phyloP scores from a whole-genome alignment of 2,113 vertebrate species.

The Myocastor coypus region DNA sequence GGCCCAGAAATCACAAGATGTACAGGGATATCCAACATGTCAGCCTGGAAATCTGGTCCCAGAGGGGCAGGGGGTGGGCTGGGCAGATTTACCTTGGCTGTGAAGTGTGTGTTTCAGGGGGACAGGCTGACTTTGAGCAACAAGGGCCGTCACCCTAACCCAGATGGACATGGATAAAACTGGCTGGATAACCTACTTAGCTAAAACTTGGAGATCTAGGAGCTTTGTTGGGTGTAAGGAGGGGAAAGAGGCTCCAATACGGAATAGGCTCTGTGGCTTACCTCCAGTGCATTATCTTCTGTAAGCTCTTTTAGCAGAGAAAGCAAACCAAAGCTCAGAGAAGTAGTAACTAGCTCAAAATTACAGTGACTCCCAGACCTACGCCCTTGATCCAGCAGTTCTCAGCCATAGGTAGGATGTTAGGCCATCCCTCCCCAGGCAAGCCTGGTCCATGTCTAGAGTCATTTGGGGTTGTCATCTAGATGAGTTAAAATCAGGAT shows the following conservation, averaged over 20 bases:
- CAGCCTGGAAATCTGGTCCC: not conserved
- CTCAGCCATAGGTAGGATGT: not conserved
- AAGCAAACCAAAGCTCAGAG: not conserved
- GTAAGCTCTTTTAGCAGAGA: not conserved
- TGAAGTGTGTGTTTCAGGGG: not conserved
- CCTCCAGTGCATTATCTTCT: not conserved
- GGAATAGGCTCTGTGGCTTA: not conserved
- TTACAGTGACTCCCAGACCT: not conserved
- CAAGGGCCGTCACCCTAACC: not conserved
- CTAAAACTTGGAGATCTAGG: not conserved
- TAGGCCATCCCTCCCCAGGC: not conserved
- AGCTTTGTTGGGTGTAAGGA: not conserved
- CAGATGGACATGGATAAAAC: not conserved
- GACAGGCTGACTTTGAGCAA: not conserved
- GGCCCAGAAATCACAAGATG: constrained; percentile 12
- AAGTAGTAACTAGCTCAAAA: not conserved
- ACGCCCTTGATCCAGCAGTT: not conserved
- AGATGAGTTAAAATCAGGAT: not conserved
- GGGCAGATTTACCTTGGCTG: not conserved
- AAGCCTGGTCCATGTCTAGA: not conserved
- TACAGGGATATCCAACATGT: not conserved
- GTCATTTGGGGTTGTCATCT: not conserved
- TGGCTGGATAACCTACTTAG: not conserved
- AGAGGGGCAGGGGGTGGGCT: not conserved
- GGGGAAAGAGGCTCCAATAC: not conserved